Percentiles rank a stretch among this genome's conserved stretches.
phyloP scores from a whole-genome alignment of 1,140 invertebrate genomes.

The Drosophila athabasca region DNA sequence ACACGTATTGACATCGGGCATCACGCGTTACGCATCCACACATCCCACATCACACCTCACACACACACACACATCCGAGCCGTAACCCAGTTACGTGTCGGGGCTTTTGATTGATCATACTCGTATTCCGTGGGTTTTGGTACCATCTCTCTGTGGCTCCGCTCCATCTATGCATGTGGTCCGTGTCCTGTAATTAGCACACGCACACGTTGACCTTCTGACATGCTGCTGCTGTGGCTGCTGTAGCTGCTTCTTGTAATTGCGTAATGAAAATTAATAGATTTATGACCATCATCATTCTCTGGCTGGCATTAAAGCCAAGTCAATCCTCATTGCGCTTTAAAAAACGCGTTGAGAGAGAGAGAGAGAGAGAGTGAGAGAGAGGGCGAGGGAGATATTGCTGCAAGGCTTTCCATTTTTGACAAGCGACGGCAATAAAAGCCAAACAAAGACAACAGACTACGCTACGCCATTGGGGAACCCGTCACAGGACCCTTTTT shows the following conservation, averaged over 20 bases:
- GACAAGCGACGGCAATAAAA: slow-evolving; percentile 25
- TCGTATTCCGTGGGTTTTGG: slow-evolving; percentile 2
- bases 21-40: slow-evolving; percentile 8
- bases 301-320: slow-evolving; percentile 3
- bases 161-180: background rate
- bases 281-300: slow-evolving; percentile 45
- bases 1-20: slow-evolving; percentile 7
- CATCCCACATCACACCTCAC: slow-evolving; percentile 37
- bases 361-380: background rate
- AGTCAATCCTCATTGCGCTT: slow-evolving; percentile 29
- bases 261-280: slow-evolving; percentile 65
- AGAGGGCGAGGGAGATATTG: slow-evolving; percentile 6
- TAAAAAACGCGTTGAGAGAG: slow-evolving; percentile 15
- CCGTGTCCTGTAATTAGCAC: slow-evolving; percentile 61
- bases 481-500: slow-evolving; percentile 52
- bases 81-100: slow-evolving; percentile 40
- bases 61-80: slow-evolving; percentile 40
- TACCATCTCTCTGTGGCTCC: too few relatives aligned
- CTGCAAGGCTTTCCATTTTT: slow-evolving; percentile 5
- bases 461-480: slow-evolving; percentile 15
- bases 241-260: slow-evolving; percentile 42
- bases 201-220: slow-evolving; percentile 53
- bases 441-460: slow-evolving; percentile 6
- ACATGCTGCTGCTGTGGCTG: slow-evolving; percentile 9
- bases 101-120: slow-evolving; percentile 66